phyloP scores from a whole-genome alignment of 2,888 invertebrate species.

The Amphipyra tragopoginis region DNA sequence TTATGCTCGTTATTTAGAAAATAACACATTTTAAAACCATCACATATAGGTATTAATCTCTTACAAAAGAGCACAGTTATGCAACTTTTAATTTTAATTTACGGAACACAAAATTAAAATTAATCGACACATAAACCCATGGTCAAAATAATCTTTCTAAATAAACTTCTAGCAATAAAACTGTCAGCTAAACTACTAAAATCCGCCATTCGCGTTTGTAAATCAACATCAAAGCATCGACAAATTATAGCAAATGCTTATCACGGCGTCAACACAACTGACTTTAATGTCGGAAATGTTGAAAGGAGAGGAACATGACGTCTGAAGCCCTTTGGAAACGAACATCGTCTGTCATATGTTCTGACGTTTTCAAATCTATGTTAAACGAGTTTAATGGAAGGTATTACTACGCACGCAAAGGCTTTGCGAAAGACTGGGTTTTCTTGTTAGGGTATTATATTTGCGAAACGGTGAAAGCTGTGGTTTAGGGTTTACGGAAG shows the following conservation, averaged over 20 bases:
- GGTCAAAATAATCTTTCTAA: slow-evolving; percentile 33
- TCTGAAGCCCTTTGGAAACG: slow-evolving; percentile 25
- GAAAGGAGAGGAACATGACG: slow-evolving; percentile 24
- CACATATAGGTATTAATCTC: slow-evolving; percentile 3
- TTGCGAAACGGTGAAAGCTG: slow-evolving; percentile 15
- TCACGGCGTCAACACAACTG: slow-evolving; percentile 31
- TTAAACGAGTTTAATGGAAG: slow-evolving; percentile 13
- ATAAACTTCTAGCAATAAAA: slow-evolving; percentile 39
- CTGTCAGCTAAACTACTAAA: slow-evolving; percentile 42
- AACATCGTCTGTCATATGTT: slow-evolving; percentile 42
- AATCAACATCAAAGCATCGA: slow-evolving; percentile 53
- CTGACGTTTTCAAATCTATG: slow-evolving; percentile 33
- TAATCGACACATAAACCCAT: slow-evolving; percentile 27
- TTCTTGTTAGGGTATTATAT: slow-evolving; percentile 7
- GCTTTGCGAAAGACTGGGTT: slow-evolving; percentile 2
- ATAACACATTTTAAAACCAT: slow-evolving; percentile 7
- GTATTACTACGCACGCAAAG: slow-evolving; percentile 26
- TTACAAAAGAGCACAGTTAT: slow-evolving; percentile 19
- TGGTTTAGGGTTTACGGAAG: not conserved
- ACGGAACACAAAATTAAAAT: slow-evolving; percentile 18
- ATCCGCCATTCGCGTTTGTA: slow-evolving; percentile 38
- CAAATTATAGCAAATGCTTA: slow-evolving; percentile 50
- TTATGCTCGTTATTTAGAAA: not conserved
- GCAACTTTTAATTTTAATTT: slow-evolving; percentile 37
- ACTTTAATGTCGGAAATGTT: slow-evolving; percentile 33